phyloP scores from a whole-genome alignment of 2,797 vertebrate genomes.

The Kryptopterus vitreolus region DNA sequence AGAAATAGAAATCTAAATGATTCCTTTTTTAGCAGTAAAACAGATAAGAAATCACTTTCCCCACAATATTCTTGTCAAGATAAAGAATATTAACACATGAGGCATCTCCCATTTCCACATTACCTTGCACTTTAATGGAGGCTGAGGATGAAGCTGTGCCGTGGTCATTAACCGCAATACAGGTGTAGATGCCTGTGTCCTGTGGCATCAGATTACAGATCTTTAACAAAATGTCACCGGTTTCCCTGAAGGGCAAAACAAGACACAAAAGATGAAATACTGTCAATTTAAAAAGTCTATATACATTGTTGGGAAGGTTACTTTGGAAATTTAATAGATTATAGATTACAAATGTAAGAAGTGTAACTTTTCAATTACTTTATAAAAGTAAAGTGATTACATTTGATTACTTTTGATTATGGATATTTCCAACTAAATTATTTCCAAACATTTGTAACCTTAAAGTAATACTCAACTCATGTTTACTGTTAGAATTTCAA shows the following conservation, averaged over 20 bases:
- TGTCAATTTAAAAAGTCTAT: background rate
- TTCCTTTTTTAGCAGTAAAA: background rate
- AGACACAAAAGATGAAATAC: constrained; percentile 1
- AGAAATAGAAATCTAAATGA: background rate
- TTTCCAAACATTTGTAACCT: too few species aligned
- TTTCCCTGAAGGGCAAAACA: constrained; percentile 77
- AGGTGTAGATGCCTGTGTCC: constrained; percentile 97
- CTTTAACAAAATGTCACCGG: constrained; percentile 91
- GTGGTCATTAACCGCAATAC: constrained; percentile 88
- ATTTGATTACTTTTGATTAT: too few species aligned
- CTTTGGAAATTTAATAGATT: too few species aligned
- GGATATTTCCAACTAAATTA: too few species aligned
- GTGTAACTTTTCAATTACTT: too few species aligned
- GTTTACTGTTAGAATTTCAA: too few species aligned
- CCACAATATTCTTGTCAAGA: background rate
- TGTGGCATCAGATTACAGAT: constrained; percentile 98
- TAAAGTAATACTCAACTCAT: too few species aligned
- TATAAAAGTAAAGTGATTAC: too few species aligned
- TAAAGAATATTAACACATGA: background rate
- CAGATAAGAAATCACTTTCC: background rate
- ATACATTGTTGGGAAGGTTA: too few species aligned
- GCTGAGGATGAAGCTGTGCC: constrained; percentile 90
- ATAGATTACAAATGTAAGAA: too few species aligned
- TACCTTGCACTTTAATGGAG: constrained; percentile 97
- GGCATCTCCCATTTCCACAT: constrained; percentile 2